Evolutionary conservation across 2,113 vertebrate genomes (phyloP), one percentile per base, ranked within the genome.

Genomic region (Fregata magnificens): DNA sequence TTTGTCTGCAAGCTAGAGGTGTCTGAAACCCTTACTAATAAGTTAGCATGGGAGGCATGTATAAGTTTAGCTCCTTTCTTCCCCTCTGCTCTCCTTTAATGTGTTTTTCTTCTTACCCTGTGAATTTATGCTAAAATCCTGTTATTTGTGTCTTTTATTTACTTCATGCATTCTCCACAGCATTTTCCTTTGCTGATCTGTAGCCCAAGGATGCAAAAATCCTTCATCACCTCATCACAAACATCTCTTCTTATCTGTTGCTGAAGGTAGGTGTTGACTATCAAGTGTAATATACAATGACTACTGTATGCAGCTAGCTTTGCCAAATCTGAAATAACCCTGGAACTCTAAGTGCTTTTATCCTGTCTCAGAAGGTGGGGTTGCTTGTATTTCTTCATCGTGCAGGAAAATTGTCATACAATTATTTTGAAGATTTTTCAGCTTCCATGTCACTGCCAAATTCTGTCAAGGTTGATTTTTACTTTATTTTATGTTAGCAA

Each of bases 401-500:
- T 83, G 89, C 72, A 77, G 77, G 95, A 96, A 97, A 97, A 97
- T 74, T 90, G 34, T 70, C 71, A 88, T 89, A 92, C 96, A 87
- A 92, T 77, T 88, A 82, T 95, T 96, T 55, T 70, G 59, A 93
- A 91, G 74, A 67, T 59, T 95, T 97, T 95, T 71, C 34, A 93
- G 71, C 50, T 93, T 93, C 82, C 78, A 95, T 85, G 67, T 97
- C 93, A 94, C 93, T 95, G 95, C 93, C 96, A 97, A 93, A 98
- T 97, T 95, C 91, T 5, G 20, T 93, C 94, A 98, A 94, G 96
- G 95, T 96, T 98, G 97, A 97, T 97, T 98, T 98, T 98, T 97
- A 93, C 91, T 98, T 98, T 97, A 96, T 97, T 98, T 98, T 97
- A 96, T 97, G 94, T 95, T 97, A 31, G 90, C 97, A 98, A 98